These are phyloP conservation scores for Taurulus bubalis DNA, from an alignment of 2,113 vertebrate genomes.

Conservation along the genomic window DNA sequence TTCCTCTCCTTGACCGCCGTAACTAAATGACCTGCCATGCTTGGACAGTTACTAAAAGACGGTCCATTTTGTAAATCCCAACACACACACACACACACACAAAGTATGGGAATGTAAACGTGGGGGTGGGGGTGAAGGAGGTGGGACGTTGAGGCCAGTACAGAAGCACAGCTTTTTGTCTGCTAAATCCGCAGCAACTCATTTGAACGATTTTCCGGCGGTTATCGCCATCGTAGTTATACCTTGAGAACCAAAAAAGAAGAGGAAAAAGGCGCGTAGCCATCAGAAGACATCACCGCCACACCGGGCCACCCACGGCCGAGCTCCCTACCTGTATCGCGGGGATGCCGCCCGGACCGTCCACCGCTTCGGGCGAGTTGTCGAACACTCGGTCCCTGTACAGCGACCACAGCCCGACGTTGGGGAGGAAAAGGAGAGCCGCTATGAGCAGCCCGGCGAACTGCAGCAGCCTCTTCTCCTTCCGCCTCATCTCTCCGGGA, in stretches of 20 bases:
- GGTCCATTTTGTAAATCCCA: slow-evolving; percentile 18
- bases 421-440: slow-evolving; percentile 93
- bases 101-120: slow-evolving; percentile 34
- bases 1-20: neutral
- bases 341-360: slow-evolving; percentile 71
- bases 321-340: slow-evolving; percentile 79
- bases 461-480: slow-evolving; percentile 93
- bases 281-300: neutral
- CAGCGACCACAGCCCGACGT: slow-evolving; percentile 94
- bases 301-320: neutral
- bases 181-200: neutral
- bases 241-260: no score
- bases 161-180: neutral
- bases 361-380: slow-evolving; percentile 77
- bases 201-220: no score
- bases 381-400: slow-evolving; percentile 91
- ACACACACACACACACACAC: neutral
- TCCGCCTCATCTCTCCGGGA: slow-evolving; percentile 87
- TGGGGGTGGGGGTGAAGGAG: neutral
- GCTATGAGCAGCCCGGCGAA: slow-evolving; percentile 87
- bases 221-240: no score
- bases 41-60: no score
- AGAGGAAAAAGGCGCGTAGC: neutral
- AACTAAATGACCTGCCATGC: neutral
- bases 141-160: neutral